These are phyloP conservation scores for Cinclus mexicanus DNA, from an alignment of 2,113 vertebrate genomes.

Conservation along the genomic window DNA sequence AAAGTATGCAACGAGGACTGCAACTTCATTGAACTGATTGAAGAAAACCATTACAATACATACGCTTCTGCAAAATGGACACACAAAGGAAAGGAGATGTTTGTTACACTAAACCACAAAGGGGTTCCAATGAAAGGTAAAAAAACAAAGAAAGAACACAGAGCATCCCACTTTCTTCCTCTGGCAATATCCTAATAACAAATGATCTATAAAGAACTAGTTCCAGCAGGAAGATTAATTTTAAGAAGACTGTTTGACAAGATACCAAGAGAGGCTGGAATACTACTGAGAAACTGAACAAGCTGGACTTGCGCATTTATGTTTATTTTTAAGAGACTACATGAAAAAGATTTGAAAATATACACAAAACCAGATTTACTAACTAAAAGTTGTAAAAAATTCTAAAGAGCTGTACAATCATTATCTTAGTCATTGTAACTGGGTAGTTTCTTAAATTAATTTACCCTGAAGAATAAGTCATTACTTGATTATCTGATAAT, in stretches of 20 bases:
- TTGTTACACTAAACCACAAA: constrained; percentile 91
- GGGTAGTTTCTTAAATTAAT: constrained; percentile 84
- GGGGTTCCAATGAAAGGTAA: constrained; percentile 88
- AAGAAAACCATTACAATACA: constrained; percentile 97
- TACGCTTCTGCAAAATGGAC: constrained; percentile 94
- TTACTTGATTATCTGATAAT: constrained; percentile 84
- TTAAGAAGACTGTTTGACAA: constrained; percentile 73
- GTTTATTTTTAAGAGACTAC: constrained; percentile 84
- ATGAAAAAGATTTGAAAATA: constrained; percentile 79
- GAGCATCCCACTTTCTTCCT: constrained; percentile 94
- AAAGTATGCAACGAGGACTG: constrained; percentile 95
- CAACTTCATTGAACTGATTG: constrained; percentile 95
- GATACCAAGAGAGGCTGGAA: constrained; percentile 80
- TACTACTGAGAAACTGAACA: constrained; percentile 90
- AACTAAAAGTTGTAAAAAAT: constrained; percentile 86
- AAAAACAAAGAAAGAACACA: constrained; percentile 91
- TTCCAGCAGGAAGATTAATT: constrained; percentile 82
- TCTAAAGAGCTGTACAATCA: constrained; percentile 83
- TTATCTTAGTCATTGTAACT: constrained; percentile 80
- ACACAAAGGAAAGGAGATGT: constrained; percentile 91
- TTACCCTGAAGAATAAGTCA: constrained; percentile 79
- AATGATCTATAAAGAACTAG: constrained; percentile 69
- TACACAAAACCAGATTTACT: constrained; percentile 81
- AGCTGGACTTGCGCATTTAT: constrained; percentile 92
- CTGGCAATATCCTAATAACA: constrained; percentile 80